phyloP scores from a whole-genome alignment of 2,888 invertebrate genomes.

The Eutolmus rufibarbis region DNA sequence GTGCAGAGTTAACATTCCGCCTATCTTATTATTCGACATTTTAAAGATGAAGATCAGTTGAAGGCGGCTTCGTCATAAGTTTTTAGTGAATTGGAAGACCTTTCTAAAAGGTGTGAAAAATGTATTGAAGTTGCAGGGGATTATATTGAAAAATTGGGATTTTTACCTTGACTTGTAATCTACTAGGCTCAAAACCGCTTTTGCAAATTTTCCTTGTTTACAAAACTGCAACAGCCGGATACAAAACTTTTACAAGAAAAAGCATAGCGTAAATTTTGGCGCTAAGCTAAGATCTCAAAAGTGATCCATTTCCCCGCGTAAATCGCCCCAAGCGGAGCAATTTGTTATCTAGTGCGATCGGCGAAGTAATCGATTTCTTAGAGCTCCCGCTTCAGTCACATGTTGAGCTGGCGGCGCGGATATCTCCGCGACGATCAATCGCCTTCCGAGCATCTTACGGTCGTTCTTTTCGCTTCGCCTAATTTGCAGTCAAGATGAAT shows the following conservation, averaged over 20 bases:
- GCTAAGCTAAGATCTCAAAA: not conserved
- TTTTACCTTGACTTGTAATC: too few species aligned
- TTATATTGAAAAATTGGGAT: too few species aligned
- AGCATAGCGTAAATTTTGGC: not conserved
- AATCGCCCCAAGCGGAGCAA: not conserved
- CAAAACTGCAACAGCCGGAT: not conserved
- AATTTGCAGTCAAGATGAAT: constrained; percentile 37
- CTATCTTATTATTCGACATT: too few species aligned
- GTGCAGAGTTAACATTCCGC: too few species aligned
- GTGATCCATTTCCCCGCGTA: not conserved
- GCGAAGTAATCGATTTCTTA: not conserved
- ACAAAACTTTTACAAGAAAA: not conserved
- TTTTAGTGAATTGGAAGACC: too few species aligned
- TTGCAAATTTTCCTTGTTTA: too few species aligned
- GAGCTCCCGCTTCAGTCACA: not conserved
- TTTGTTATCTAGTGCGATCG: not conserved
- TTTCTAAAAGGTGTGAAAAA: too few species aligned
- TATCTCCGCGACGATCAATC: not conserved
- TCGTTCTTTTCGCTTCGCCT: not conserved
- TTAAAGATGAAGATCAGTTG: too few species aligned
- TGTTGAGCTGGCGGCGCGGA: not conserved
- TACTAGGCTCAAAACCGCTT: too few species aligned
- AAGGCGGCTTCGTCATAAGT: too few species aligned
- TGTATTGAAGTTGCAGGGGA: too few species aligned
- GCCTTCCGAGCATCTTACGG: not conserved